A percentile compares a stretch with the other conserved stretches of the same genome.
These are phyloP conservation scores for Puffinus mauretanicus DNA, from an alignment of 2,113 vertebrate genomes.

Conservation along the genomic window DNA sequence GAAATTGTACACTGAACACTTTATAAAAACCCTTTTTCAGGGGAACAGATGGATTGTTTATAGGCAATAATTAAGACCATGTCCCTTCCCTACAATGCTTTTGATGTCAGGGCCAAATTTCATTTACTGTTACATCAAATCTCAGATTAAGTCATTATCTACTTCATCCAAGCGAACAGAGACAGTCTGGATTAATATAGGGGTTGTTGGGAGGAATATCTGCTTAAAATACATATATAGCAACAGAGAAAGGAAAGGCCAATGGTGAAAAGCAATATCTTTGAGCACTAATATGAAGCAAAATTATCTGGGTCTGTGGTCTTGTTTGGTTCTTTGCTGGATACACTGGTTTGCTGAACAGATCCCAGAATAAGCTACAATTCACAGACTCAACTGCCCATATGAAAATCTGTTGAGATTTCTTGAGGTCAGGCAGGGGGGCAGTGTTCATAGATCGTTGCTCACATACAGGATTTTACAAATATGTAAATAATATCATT, in stretches of 20 bases:
- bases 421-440: background rate
- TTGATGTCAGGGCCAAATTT: background rate
- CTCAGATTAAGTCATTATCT: background rate
- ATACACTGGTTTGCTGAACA: background rate
- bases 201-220: background rate
- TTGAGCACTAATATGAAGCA: rapidly evolving
- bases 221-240: background rate
- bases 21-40: background rate
- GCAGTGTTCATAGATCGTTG: background rate
- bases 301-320: background rate
- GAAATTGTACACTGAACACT: background rate
- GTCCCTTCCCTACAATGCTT: background rate
- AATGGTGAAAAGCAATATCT: rapidly evolving
- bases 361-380: background rate
- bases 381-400: background rate
- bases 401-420: background rate
- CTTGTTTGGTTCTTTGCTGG: background rate
- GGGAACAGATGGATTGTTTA: background rate
- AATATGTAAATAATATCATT: background rate
- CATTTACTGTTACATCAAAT: background rate
- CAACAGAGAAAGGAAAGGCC: background rate
- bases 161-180: background rate
- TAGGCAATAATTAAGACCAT: background rate
- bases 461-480: background rate
- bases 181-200: background rate